A percentile compares a stretch with the other conserved stretches of the same genome.
Conservation (phyloP, 2,797 vertebrate species). For the Pantherophis vulpinus region DNA sequence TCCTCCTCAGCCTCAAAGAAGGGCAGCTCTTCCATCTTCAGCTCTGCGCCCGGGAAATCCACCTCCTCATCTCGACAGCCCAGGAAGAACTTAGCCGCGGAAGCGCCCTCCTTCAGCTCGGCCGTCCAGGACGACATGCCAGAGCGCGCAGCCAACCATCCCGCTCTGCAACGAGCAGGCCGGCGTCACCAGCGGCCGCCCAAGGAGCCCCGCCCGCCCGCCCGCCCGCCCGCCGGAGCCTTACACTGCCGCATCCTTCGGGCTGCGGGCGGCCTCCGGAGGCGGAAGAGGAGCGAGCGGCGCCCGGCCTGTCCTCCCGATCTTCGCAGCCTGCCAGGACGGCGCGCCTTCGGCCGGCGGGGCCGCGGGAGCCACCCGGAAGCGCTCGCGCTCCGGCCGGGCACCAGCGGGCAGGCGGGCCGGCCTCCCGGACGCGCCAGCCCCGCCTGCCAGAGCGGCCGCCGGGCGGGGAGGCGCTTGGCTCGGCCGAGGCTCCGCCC, state of each 20-base stretch:
- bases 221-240: neutral
- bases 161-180: slow-evolving; percentile 68
- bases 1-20: slow-evolving; percentile 81
- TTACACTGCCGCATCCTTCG: slow-evolving; percentile 59
- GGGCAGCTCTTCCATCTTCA: slow-evolving; percentile 82
- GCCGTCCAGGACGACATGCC: slow-evolving; percentile 95
- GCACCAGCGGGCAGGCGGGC: neutral
- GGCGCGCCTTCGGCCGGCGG: neutral
- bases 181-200: neutral
- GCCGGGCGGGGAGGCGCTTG: neutral
- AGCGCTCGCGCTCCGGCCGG: neutral
- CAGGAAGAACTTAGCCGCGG: slow-evolving; percentile 94
- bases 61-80: slow-evolving; percentile 94
- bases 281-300: neutral
- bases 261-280: neutral
- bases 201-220: neutral
- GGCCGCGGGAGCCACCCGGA: neutral
- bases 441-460: neutral
- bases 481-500: neutral
- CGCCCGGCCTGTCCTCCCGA: neutral
- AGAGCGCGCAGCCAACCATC: slow-evolving; percentile 81
- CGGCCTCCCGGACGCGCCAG: neutral
- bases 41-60: slow-evolving; percentile 87
- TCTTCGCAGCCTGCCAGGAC: neutral
- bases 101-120: slow-evolving; percentile 84